Evolutionary conservation across 2,113 vertebrate species (phyloP).

Genomic region (Nerophis ophidion): DNA sequence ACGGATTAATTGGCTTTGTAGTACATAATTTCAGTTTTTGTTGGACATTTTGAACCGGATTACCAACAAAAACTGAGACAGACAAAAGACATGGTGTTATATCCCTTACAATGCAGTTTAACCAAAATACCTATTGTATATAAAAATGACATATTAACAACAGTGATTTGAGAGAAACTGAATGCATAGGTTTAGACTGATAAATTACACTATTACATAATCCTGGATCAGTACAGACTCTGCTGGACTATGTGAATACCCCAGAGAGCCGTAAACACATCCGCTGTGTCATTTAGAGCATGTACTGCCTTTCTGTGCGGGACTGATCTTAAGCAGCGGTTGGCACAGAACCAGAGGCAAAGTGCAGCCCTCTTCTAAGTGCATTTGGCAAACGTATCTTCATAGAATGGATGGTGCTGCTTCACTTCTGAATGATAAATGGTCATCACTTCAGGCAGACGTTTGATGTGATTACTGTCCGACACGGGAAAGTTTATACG

Average conservation of each 20-base stretch:
- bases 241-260: constrained; percentile 23
- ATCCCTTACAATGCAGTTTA: too few species aligned
- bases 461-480: constrained; percentile 7
- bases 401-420: constrained; percentile 4
- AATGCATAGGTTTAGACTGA: too few species aligned
- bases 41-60: too few species aligned
- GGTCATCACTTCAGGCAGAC: constrained; percentile 16
- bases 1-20: too few species aligned
- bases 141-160: too few species aligned
- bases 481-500: constrained; percentile 16
- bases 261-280: constrained; percentile 55
- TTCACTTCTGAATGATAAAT: constrained; percentile 28
- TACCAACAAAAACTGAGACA: too few species aligned
- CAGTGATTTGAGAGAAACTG: too few species aligned
- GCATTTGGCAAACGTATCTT: constrained; percentile 27
- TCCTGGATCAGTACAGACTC: constrained; percentile 26
- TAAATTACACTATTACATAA: constrained; percentile 30
- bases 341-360: constrained; percentile 12
- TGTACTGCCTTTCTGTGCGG: constrained; percentile 26
- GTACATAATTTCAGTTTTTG: too few species aligned
- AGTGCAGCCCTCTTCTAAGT: constrained; percentile 7
- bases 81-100: too few species aligned
- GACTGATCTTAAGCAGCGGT: constrained; percentile 22
- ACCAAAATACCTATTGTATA: too few species aligned
- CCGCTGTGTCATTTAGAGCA: constrained; percentile 50